A percentile compares a stretch with the other conserved stretches of the same genome.
Conservation (phyloP, 2,797 vertebrate genomes). For the Cichlasoma orientale region DNA sequence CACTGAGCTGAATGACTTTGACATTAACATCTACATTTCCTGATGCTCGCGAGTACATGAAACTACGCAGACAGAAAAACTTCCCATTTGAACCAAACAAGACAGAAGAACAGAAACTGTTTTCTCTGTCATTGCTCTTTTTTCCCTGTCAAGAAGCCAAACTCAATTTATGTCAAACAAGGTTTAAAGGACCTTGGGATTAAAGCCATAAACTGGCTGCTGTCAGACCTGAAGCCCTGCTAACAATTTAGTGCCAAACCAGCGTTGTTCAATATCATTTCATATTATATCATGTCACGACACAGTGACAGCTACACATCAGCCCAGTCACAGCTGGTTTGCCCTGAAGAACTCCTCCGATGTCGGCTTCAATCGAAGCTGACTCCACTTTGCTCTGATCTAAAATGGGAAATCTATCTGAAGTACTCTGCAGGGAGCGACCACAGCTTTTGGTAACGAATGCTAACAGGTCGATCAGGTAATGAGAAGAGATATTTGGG, state of each 20-base stretch:
- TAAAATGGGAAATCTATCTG: conserved; percentile 83
- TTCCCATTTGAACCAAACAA: conserved; percentile 91
- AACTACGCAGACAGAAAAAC: conserved; percentile 79
- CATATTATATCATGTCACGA: conserved; percentile 99
- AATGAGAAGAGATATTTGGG: conserved; percentile 79
- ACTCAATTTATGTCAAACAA: conserved; percentile 99
- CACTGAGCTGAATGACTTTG: conserved; percentile 6
- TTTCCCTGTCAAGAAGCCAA: conserved; percentile 89
- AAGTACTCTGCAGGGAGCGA: conserved; percentile 71
- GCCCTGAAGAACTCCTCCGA: conserved; percentile 95
- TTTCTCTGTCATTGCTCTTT: conserved; percentile 78
- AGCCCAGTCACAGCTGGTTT: conserved; percentile 96
- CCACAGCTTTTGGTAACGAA: conserved; percentile 72
- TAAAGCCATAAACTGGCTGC: conserved; percentile 98
- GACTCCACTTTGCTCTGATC: conserved; percentile 87
- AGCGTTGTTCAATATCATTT: conserved; percentile 99
- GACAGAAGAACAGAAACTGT: conserved; percentile 87
- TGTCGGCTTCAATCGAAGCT: conserved; percentile 91
- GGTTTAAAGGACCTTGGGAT: conserved; percentile 99
- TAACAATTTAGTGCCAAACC: conserved; percentile 99
- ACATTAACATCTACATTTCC: conserved; percentile 62
- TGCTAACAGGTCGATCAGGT: conserved; percentile 76
- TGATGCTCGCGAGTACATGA: conserved; percentile 37
- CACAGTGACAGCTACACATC: conserved; percentile 93
- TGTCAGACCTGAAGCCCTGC: conserved; percentile 97